A percentile compares a stretch with the other conserved stretches of the same genome.
Evolutionary conservation across 2,797 vertebrate genomes (phyloP).

Genomic region (Acomys russatus): DNA sequence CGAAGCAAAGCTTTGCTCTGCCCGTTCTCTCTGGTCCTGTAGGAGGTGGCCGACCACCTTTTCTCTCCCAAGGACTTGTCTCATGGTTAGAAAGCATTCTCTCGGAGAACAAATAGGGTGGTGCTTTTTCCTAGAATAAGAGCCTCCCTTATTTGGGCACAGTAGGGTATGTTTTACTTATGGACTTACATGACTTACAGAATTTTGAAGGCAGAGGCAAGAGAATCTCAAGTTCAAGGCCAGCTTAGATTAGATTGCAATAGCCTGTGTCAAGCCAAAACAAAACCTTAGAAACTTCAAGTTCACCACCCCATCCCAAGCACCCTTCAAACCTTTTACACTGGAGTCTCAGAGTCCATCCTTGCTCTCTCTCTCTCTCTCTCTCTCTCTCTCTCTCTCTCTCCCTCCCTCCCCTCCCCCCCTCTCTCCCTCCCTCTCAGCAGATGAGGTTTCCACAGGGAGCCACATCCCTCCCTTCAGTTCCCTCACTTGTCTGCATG

Average conservation of each 20-base stretch:
- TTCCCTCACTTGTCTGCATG: background rate
- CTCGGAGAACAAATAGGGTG: background rate
- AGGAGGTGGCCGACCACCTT: background rate
- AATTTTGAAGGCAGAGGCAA: background rate
- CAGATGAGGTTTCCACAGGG: background rate
- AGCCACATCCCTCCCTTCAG: too few relatives aligned
- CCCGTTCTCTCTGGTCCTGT: background rate
- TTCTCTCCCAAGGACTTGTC: background rate
- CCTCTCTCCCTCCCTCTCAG: background rate
- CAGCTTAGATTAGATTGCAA: background rate
- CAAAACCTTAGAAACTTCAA: background rate
- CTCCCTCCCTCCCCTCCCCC: too few relatives aligned
- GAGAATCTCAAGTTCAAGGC: background rate
- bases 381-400: too few relatives aligned
- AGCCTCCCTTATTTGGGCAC: background rate
- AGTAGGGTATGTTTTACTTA: too few relatives aligned
- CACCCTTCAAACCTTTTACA: background rate
- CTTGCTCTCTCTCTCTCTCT: background rate
- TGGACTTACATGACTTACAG: background rate
- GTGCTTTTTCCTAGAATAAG: background rate
- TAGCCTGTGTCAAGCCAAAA: background rate
- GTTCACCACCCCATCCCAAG: background rate
- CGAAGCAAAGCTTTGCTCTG: background rate
- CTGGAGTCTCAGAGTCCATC: background rate
- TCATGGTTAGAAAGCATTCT: background rate